These are phyloP conservation scores for Myoxocephalus aenaeus DNA, from an alignment of 2,797 vertebrate genomes.

Conservation along the genomic window DNA sequence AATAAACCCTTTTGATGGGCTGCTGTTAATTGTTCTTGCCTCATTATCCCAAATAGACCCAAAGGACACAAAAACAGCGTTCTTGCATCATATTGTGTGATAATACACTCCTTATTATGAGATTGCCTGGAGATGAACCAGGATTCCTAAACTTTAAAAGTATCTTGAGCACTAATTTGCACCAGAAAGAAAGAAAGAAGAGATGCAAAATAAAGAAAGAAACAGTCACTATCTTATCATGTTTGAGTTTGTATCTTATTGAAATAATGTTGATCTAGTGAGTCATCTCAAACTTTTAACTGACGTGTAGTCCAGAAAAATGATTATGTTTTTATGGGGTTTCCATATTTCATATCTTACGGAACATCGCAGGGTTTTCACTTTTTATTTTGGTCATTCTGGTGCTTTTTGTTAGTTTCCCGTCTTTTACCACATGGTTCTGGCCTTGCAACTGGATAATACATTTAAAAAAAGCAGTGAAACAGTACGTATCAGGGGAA, in stretches of 20 bases:
- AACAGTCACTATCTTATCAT: not conserved
- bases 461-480: not conserved
- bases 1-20: constrained; percentile 25
- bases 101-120: constrained; percentile 1
- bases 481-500: not conserved
- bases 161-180: not conserved
- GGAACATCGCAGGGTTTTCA: not conserved
- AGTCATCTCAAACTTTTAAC: not conserved
- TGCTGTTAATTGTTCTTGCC: constrained; percentile 21
- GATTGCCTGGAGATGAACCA: constrained; percentile 4
- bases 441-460: not conserved
- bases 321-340: not conserved
- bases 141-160: not conserved
- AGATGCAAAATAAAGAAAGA: too few relatives aligned
- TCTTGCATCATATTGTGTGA: constrained; percentile 12
- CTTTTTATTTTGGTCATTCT: not conserved
- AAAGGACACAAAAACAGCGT: constrained; percentile 17
- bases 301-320: not conserved
- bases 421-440: not conserved
- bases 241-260: not conserved
- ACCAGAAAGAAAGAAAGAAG: not conserved
- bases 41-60: constrained; percentile 24
- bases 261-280: too few relatives aligned
- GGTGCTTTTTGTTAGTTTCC: not conserved
- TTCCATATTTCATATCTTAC: not conserved